Evolutionary conservation across 2,888 invertebrate genomes (phyloP).

Genomic region (Zygothrica quintamaculata): DNA sequence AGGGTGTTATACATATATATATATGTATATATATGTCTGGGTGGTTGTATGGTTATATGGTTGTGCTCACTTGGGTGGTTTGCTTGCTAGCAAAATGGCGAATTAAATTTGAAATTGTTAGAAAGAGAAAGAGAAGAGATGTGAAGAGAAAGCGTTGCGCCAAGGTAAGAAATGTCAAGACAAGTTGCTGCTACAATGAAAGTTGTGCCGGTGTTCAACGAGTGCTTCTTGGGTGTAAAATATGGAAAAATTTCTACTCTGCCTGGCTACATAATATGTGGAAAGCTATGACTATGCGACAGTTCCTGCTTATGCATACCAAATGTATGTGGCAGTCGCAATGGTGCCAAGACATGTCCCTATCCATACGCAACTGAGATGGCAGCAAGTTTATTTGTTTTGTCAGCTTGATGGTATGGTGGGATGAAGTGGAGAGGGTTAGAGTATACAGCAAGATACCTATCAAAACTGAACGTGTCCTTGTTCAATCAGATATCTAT

Average conservation of each 20-base stretch:
- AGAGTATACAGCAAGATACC: too few species aligned
- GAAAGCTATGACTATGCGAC: slow-evolving; percentile 57
- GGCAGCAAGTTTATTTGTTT: slow-evolving; percentile 64
- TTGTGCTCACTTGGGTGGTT: slow-evolving; percentile 55
- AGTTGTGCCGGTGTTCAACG: slow-evolving; percentile 56
- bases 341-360: slow-evolving; percentile 2
- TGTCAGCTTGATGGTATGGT: slow-evolving; percentile 42
- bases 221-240: slow-evolving; percentile 54
- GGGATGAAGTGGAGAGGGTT: neutral
- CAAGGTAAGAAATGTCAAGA: slow-evolving; percentile 56
- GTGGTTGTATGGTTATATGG: slow-evolving; percentile 35
- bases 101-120: slow-evolving; percentile 79
- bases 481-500: slow-evolving; percentile 21
- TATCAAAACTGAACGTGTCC: slow-evolving; percentile 38
- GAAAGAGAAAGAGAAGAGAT: slow-evolving; percentile 7
- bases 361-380: slow-evolving; percentile 24
- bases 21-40: too few species aligned
- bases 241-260: slow-evolving; percentile 71
- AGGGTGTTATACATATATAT: too few species aligned
- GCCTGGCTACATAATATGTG: slow-evolving; percentile 47
- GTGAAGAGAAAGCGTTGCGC: slow-evolving; percentile 5
- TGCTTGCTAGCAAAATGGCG: slow-evolving; percentile 67
- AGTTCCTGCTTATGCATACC: slow-evolving; percentile 74
- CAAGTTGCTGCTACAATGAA: slow-evolving; percentile 68
- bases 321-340: slow-evolving; percentile 53